Evolutionary conservation across 2,113 vertebrate species (phyloP), one percentile per base, ranked within the genome.

Genomic region (Melanocharis versteri): DNA sequence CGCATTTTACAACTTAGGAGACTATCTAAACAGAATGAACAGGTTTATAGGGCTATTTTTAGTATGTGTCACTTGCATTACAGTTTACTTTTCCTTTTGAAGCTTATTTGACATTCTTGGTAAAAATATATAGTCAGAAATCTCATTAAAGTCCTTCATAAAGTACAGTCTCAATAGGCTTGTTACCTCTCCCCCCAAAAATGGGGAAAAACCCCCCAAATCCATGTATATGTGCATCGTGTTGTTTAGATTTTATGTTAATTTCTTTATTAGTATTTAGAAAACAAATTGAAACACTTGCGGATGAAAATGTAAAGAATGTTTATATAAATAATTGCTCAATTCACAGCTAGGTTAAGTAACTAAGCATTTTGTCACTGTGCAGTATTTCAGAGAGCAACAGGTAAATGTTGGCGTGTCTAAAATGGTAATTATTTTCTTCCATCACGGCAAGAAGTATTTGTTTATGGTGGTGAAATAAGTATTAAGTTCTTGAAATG

Each of bases 21-120:
- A 94, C 93, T 97, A 95, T 98, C 97, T 98, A 98, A 98, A 97
- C 95, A 98, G 93, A 98, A 97, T 91, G 95, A 98, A 93, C 94
- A 97, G 96, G 97, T 98, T 98, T 97, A 97, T 97, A 87, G 93
- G 81, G 89, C 94, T 97, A 96, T 97, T 98, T 98, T 98, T 97
- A 97, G 96, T 96, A 82, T 94, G 86, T 97, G 96, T 97, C 97
- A 96, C 94, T 97, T 96, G 82, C 68, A 90, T 96, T 97, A 88
- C 80, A 39, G 92, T 96, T 97, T 97, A 92, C 93, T 95, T 97
- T 97, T 97, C 89, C 95, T 97, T 98, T 98, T 89, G 73, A 98
- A 96, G 92, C 95, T 96, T 97, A 96, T 92, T 97, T 97, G 95
- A 97, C 97, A 60, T 97, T 97, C 94, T 93, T 91, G 80, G 93